Evolutionary conservation across 2,888 invertebrate species (phyloP).

Genomic region (Pecten maximus): DNA sequence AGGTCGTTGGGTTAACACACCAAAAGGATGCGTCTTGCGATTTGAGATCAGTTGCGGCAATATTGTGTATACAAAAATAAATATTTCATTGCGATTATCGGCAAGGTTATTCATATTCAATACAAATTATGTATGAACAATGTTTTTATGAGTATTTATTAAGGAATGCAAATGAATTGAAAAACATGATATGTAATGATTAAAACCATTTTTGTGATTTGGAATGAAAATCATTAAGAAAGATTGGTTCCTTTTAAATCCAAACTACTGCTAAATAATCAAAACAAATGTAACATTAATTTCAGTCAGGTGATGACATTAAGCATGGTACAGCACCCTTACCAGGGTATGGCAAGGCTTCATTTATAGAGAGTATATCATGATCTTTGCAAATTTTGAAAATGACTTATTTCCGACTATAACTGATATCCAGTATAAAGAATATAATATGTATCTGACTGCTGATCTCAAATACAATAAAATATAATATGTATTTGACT

Average conservation of each 20-base stretch:
- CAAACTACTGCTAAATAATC: not conserved
- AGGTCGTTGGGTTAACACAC: not conserved
- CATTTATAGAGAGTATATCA: too few species aligned
- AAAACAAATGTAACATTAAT: not conserved
- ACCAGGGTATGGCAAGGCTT: too few species aligned
- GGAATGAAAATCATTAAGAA: not conserved
- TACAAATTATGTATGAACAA: not conserved
- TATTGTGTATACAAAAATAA: not conserved
- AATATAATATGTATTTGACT: not conserved
- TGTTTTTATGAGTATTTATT: not conserved
- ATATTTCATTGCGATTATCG: not conserved
- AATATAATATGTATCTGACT: not conserved
- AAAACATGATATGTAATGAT: not conserved
- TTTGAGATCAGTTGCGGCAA: not conserved
- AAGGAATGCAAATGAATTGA: not conserved
- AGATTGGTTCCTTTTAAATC: not conserved
- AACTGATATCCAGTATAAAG: not conserved
- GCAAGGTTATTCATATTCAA: not conserved
- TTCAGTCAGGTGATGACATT: too few species aligned
- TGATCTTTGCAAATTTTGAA: too few species aligned
- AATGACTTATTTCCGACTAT: too few species aligned
- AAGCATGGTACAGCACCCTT: too few species aligned
- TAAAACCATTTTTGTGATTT: not conserved
- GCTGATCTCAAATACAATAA: not conserved
- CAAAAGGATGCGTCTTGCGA: not conserved